Conservation (phyloP, 2,113 vertebrate species). For the Tiliqua scincoides region DNA sequence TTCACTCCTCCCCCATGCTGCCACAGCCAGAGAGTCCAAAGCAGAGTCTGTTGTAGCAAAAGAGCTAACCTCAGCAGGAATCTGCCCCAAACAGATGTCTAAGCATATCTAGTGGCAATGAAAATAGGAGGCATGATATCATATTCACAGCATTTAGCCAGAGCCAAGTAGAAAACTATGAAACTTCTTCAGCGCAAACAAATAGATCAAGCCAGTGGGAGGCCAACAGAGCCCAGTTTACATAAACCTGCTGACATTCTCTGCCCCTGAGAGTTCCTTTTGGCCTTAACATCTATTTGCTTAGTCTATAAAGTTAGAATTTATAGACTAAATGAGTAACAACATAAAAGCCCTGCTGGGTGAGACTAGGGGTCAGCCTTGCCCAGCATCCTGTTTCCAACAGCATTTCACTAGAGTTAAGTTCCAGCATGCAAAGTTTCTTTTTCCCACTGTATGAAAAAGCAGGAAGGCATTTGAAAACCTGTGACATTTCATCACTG, state of each 20-base stretch:
- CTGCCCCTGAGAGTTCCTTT: background rate
- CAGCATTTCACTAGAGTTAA: background rate
- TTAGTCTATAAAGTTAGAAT: background rate
- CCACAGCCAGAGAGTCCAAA: too few relatives aligned
- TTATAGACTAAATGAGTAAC: background rate
- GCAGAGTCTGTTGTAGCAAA: background rate
- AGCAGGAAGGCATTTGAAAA: background rate
- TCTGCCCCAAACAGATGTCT: background rate
- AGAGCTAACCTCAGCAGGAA: background rate
- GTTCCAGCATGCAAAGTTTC: background rate
- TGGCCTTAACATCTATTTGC: background rate
- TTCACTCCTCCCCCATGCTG: too few relatives aligned
- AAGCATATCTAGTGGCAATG: background rate
- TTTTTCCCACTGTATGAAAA: background rate
- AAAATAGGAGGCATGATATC: background rate
- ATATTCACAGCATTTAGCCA: background rate
- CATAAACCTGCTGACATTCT: background rate
- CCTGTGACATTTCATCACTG: background rate
- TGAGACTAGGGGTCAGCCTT: background rate
- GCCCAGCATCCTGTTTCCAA: background rate
- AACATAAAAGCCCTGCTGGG: background rate
- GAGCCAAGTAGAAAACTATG: background rate
- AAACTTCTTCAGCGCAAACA: background rate
- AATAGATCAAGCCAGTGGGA: background rate
- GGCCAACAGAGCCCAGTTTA: background rate